Conservation (phyloP, 2,113 vertebrate species). For the Egretta garzetta region DNA sequence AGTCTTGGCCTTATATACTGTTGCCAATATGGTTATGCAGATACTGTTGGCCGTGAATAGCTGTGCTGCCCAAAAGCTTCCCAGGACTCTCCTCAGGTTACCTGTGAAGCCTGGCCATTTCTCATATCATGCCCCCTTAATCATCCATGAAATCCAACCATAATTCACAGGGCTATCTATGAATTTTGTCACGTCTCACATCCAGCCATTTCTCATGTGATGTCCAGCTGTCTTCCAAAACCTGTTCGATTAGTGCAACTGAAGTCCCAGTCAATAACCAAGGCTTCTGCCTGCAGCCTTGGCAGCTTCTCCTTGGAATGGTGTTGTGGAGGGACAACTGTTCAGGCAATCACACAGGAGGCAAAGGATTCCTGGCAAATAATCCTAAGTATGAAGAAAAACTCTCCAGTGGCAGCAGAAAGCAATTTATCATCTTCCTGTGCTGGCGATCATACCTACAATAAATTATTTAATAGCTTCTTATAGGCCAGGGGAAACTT, state of each 20-base stretch:
- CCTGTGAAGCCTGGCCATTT: background rate
- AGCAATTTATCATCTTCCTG: background rate
- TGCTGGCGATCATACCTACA: background rate
- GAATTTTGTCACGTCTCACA: background rate
- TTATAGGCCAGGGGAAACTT: background rate
- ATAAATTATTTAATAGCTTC: background rate
- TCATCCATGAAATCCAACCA: background rate
- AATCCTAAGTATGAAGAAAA: background rate
- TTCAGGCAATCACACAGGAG: background rate
- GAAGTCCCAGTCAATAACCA: background rate
- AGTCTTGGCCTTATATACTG: background rate
- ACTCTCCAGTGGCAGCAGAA: background rate
- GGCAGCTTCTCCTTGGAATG: background rate
- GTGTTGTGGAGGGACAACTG: background rate
- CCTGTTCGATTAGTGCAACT: background rate
- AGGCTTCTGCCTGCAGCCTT: background rate
- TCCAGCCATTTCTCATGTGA: background rate
- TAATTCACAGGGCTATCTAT: background rate
- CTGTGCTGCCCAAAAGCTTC: background rate
- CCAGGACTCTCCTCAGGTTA: background rate
- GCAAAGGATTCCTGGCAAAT: background rate
- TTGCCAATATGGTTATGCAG: background rate
- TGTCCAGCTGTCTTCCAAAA: background rate
- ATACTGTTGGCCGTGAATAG: background rate
- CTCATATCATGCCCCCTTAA: background rate